Evolutionary conservation across 2,888 invertebrate genomes (phyloP), one percentile per base, ranked within the genome.

Genomic region (Eristalinus aeneus): DNA sequence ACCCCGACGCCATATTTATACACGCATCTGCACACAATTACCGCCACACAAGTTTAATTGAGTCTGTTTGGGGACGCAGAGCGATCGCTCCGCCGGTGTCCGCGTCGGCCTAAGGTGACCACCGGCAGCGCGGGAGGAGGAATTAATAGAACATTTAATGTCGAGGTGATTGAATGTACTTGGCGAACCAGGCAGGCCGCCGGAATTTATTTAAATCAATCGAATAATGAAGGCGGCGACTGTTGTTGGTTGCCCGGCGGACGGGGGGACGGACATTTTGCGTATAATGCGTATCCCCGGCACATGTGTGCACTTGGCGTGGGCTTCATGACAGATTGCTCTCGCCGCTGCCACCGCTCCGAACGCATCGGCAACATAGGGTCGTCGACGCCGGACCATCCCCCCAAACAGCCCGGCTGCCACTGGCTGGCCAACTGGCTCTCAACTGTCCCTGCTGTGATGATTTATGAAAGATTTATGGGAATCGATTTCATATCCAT

Each of bases 121-220:
- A 31, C 11, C 6, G 12, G 8, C 65, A 32, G 9, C 22, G 64
- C 5, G 16, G 53, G 61, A 36, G 73, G 68, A 67, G 76, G 81
- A 86, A 86, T 86, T 78, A 81, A 86, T 82, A 82, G 82, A 78
- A 86, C 86, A 86, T 82, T 86, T 82, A 86, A 82, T 86, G 74
- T 65, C 74, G 77, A 77, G 58, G 69, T 86, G 82, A 78, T 86
- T 77, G 78, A 86, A 86, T 86, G 78, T 86, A 63, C 77, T 77
- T 69, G 77, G 86, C 53, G 54, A 78, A 78, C 77, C 82, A 71
- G 54, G 58, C 46, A 65, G 54, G 77, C 86, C 82, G 71, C 86
- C 53, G 81, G 78, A 81, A 86, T 86, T 82, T 86, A 86, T 86
- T 86, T 86, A 86, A 86, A 86, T 86, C 86, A 86, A 86, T 86